A percentile compares a stretch with the other conserved stretches of the same genome.
Conservation (phyloP, 37 sponge, comb jelly and placozoan genomes). For the Cladorhizidae sp. region DNA sequence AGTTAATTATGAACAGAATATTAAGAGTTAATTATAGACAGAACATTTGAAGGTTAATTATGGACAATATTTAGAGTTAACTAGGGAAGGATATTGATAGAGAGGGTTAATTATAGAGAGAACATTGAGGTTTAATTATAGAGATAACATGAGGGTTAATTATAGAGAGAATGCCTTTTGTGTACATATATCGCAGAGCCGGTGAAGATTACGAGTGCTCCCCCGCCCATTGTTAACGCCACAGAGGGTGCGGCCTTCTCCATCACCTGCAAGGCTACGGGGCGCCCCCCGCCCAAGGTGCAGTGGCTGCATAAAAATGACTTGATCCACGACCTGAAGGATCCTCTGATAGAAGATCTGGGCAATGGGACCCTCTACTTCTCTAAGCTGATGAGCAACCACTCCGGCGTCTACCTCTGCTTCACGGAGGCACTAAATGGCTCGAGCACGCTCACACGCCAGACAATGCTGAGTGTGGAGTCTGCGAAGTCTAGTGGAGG, state of each 20-base stretch:
- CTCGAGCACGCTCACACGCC: neutral
- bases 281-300: slow-evolving; percentile 37
- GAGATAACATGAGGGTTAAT: no score
- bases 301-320: slow-evolving; percentile 8
- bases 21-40: no score
- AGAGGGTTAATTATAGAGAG: no score
- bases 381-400: neutral
- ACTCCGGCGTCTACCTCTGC: slow-evolving; percentile 41
- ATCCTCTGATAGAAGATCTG: neutral
- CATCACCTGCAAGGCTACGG: slow-evolving; percentile 48
- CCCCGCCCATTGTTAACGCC: neutral
- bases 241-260: slow-evolving; percentile 7
- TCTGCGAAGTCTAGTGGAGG: neutral
- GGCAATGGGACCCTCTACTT: slow-evolving; percentile 53
- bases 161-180: no score
- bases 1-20: no score
- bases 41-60: no score
- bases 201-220: neutral
- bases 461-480: neutral
- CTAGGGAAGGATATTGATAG: no score
- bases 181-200: slow-evolving; percentile 6
- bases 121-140: no score
- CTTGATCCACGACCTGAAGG: neutral
- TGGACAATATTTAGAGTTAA: no score
- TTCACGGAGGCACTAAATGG: neutral